Conservation (phyloP, 2,888 invertebrate species). For the Monopis laevigella region DNA sequence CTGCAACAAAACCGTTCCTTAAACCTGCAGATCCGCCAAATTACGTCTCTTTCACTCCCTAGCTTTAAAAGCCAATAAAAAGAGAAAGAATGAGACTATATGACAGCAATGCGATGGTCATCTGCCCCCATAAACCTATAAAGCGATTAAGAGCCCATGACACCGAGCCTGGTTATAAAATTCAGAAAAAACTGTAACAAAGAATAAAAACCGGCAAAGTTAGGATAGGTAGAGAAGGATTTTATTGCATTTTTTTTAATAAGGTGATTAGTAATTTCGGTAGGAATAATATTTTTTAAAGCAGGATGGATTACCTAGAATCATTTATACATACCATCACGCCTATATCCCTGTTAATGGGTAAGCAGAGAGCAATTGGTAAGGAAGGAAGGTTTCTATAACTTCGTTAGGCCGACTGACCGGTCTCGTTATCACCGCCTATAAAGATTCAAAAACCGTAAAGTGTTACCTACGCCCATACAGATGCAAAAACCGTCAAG, state of each 20-base stretch:
- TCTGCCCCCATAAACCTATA: conserved; percentile 11
- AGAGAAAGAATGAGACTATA: conserved; percentile 8
- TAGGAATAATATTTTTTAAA: too few relatives aligned
- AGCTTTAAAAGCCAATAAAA: conserved; percentile 9
- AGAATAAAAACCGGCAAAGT: conserved; percentile 4
- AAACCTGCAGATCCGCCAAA: conserved; percentile 11
- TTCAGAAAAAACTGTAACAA: not conserved
- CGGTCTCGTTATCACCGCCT: too few relatives aligned
- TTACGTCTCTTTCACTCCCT: conserved; percentile 9
- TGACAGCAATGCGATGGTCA: conserved; percentile 12
- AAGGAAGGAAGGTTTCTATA: too few relatives aligned
- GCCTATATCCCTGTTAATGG: too few relatives aligned
- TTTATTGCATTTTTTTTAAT: conserved; percentile 6
- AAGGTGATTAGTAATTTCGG: conserved; percentile 9
- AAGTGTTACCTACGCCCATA: too few relatives aligned
- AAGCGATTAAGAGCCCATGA: conserved; percentile 14
- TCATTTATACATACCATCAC: too few relatives aligned
- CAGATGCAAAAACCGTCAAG: too few relatives aligned
- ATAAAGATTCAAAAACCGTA: too few relatives aligned
- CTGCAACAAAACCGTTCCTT: conserved; percentile 10
- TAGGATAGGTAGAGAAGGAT: not conserved
- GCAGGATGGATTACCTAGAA: too few relatives aligned
- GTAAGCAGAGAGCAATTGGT: too few relatives aligned
- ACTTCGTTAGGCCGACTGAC: too few relatives aligned
- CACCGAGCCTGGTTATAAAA: conserved; percentile 10